Base-by-base conservation (phyloP, 2,113 vertebrate species). In the Chunga burmeisteri region DNA sequence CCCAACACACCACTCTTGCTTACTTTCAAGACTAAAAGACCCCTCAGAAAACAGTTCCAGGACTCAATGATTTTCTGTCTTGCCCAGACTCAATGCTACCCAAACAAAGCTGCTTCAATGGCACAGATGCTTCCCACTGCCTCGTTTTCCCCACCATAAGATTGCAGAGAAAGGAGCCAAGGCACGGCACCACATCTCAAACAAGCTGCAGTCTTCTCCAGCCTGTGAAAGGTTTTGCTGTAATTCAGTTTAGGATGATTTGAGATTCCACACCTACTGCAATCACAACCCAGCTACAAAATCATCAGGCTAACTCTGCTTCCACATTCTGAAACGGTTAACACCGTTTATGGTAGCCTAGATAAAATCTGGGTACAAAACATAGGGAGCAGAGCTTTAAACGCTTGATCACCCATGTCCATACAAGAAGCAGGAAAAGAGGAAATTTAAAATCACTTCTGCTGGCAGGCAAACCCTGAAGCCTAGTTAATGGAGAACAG, bases 131-230 rank as follows among this genome's bases (percentile, higher is more conserved):
- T 23, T 22, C 75, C 50, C 44, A 4, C 34, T 16, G 44, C 46
- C 25, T 27, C 3, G 0, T 6, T 59, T 0, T 79, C 58, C 40
- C 40, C 90, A 23, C 20, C 0, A 0, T 7, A 73, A 32, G 1
- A 2, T 0, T 2, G 3, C 53, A 58, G n/a, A 32, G 67, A 50
- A 50, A 68, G 53, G 42, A 49, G 22, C 16, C 38, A 5, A 55
- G 38, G 16, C 49, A 19, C 0, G 2, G 38, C 59, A 56, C 40
- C 42, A 4, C 62, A 25, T 6, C 67, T 46, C 66, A 11, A 13
- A 62, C 6, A 13, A 29, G 30, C 52, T 55, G 32, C 25, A 10
- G 50, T 2, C 59, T 42, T 36, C 73, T 81, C 55, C 34, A 36
- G 49, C 72, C 72, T 19, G 9, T 1, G 2, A 56, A 46, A 72